Evolutionary conservation across 2,888 invertebrate species (phyloP), one percentile per base, ranked within the genome.

Genomic region (Oxyscelio sp.): DNA sequence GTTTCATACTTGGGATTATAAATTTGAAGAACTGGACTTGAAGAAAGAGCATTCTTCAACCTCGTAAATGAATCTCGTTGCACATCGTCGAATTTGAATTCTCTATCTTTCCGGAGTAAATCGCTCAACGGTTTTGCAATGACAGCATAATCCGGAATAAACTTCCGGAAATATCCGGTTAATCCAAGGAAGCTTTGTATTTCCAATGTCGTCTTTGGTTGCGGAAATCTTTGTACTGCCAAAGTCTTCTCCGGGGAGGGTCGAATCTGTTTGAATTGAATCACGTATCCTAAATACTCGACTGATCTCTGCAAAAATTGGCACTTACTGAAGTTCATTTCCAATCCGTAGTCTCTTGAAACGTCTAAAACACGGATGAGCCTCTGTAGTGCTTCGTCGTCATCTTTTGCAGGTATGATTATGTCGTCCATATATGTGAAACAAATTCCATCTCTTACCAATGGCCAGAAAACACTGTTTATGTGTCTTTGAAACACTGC

Each of bases 61-160:
- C 15, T 24, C 2, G 1, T 0, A 17, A 74, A 63, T 4, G 77
- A 38, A 2, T 31, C 43, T 21, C 45, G 34, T 31, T 66, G 54
- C 22, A 50, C 22, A 43, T 27, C 13, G n/a, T 45, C 58, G 31
- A 77, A 68, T 24, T 15, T 8, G 54, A 87, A 90, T 21, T 50
- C 38, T 5, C 50, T 52, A 15, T 84, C 85, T 38, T 85, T 87
- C 40, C 80, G 79, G 3, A 85, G 79, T 13, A 90, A 66, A 27
- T 87, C 83, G 13, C 79, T 90, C 22, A 90, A 58, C 21, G 89
- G 90, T 83, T 83, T 86, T 8, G 87, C 85, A 21, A 48, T 48
- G 17, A 17, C 2, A 17, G 48, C 15, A 48, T 54, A 54, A 27
- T 27, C 13, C 3, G 54, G 54, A n/a, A 54, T 27, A 15, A 54